Conservation (phyloP, 1,140 invertebrate genomes). For the Dolichoris vasculosae region DNA sequence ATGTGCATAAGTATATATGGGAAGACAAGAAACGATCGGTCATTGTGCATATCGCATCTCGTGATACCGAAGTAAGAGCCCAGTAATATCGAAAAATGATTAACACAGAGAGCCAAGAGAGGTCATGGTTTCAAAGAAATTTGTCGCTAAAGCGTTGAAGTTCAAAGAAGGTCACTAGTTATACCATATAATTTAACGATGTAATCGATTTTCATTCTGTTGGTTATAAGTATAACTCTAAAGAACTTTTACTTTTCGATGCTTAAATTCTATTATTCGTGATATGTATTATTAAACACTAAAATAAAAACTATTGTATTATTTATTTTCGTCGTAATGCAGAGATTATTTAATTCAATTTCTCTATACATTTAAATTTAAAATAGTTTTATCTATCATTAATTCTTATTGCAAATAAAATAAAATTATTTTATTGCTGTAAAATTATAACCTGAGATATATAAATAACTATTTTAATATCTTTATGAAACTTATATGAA, state of each 20-base stretch:
- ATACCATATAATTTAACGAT: neutral
- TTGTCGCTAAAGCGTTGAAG: conserved; percentile 5
- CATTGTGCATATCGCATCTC: neutral
- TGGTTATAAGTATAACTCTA: neutral
- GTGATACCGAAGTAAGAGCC: neutral
- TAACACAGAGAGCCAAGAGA: neutral
- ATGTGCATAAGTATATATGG: neutral
- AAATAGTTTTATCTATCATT: too few relatives aligned
- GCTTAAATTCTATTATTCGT: neutral
- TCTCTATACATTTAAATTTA: too few relatives aligned
- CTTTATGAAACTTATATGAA: neutral
- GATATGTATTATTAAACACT: neutral
- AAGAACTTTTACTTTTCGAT: neutral
- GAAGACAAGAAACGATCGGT: neutral
- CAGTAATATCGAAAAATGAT: neutral
- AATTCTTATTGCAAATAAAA: too few relatives aligned
- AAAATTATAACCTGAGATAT: too few relatives aligned
- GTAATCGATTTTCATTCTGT: neutral
- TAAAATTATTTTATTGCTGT: neutral
- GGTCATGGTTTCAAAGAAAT: neutral
- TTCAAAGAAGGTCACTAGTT: neutral
- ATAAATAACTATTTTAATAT: too few relatives aligned
- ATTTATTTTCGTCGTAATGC: neutral
- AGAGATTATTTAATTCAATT: neutral
- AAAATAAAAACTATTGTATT: neutral